Conservation (phyloP, 2,113 vertebrate species). For the Scomber scombrus region DNA sequence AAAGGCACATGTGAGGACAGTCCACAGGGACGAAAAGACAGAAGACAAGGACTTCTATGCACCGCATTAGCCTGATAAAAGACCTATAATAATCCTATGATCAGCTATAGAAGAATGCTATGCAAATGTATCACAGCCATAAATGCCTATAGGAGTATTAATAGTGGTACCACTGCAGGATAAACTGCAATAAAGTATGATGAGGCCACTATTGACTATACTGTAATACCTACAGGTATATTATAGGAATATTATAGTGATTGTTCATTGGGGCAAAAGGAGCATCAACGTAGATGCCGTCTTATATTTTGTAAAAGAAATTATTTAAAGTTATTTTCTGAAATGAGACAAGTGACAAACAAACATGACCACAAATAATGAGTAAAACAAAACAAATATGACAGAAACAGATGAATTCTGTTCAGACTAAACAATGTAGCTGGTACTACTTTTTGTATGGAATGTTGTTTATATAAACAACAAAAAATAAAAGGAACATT, state of each 20-base stretch:
- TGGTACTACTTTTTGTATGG: constrained; percentile 88
- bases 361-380: constrained; percentile 20
- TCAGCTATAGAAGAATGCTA: constrained; percentile 13
- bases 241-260: constrained; percentile 41
- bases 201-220: constrained; percentile 43
- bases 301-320: constrained; percentile 24
- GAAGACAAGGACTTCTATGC: constrained; percentile 32
- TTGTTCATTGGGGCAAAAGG: constrained; percentile 18
- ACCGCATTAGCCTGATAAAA: constrained; percentile 1
- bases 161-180: constrained; percentile 43
- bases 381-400: constrained; percentile 47
- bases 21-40: not conserved
- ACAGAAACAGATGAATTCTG: constrained; percentile 62
- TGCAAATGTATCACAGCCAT: constrained; percentile 23
- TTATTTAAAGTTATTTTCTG: constrained; percentile 71
- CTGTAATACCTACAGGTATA: constrained; percentile 44
- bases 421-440: constrained; percentile 84
- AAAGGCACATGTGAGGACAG: constrained; percentile 90
- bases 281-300: constrained; percentile 50
- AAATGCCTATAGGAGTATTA: constrained; percentile 33
- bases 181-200: constrained; percentile 34
- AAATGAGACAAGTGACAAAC: constrained; percentile 36
- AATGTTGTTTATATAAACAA: constrained; percentile 49
- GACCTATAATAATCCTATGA: not conserved
- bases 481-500: constrained; percentile 63